Conservation (phyloP, 2,113 vertebrate species). For the Pelmatolapia mariae region DNA sequence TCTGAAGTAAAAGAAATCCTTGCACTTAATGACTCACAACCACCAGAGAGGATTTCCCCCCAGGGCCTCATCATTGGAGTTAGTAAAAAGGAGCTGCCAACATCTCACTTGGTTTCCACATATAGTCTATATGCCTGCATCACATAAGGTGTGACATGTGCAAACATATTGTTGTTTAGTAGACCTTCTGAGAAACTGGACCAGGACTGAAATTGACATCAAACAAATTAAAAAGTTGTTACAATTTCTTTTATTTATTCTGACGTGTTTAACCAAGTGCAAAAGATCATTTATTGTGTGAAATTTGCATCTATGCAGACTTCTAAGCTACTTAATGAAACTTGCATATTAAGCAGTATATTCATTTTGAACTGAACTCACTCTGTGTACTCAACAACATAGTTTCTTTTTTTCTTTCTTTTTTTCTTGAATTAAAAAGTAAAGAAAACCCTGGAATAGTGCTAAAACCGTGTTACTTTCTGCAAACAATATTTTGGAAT, state of each 20-base stretch:
- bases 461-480: background rate
- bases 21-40: background rate
- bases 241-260: background rate
- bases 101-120: background rate
- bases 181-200: background rate
- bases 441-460: background rate
- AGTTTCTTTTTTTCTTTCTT: accelerated
- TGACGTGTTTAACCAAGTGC: background rate
- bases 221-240: background rate
- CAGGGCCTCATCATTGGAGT: background rate
- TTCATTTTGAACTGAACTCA: background rate
- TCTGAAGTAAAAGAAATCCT: background rate
- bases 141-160: background rate
- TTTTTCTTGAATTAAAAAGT: background rate
- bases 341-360: background rate
- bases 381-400: background rate
- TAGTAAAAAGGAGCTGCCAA: background rate
- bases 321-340: background rate
- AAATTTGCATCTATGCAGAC: background rate
- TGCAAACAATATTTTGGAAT: background rate
- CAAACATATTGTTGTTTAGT: background rate
- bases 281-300: background rate
- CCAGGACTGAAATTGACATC: background rate
- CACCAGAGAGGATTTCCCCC: background rate
- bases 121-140: background rate